phyloP scores from a whole-genome alignment of 1,140 invertebrate genomes.

The Pseudomyrmex concolor region DNA sequence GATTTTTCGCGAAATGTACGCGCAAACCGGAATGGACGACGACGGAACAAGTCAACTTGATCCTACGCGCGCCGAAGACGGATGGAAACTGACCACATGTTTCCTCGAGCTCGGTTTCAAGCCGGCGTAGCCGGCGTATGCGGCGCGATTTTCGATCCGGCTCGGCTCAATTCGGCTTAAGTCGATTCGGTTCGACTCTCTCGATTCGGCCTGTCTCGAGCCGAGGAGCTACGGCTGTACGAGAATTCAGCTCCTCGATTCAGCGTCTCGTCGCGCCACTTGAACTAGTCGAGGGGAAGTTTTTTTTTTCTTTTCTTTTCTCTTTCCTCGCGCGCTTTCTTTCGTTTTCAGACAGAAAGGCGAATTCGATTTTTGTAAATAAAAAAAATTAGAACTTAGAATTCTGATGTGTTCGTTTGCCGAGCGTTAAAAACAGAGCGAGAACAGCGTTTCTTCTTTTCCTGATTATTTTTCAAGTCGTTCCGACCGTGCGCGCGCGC shows the following conservation, averaged over 20 bases:
- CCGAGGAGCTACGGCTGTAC: too few relatives aligned
- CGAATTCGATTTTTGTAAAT: too few relatives aligned
- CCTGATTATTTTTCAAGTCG: too few relatives aligned
- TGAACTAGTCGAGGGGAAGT: not conserved
- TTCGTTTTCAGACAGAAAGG: too few relatives aligned
- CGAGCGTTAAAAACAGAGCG: too few relatives aligned
- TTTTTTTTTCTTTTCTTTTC: not conserved
- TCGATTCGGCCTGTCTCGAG: not conserved
- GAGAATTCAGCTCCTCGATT: constrained; percentile 2
- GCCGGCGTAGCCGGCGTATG: constrained; percentile 20
- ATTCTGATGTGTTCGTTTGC: too few relatives aligned
- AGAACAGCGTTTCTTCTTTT: too few relatives aligned
- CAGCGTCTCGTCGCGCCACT: not conserved
- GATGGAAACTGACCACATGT: constrained; percentile 51
- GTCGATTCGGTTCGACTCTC: not conserved
- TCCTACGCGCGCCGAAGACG: constrained; percentile 32
- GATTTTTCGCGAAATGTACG: constrained; percentile 1
- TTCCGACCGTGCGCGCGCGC: too few relatives aligned
- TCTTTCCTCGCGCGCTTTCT: too few relatives aligned
- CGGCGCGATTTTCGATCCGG: not conserved
- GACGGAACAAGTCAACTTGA: not conserved
- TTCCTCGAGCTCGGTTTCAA: not conserved
- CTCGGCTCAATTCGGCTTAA: not conserved
- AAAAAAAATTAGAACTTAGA: too few relatives aligned
- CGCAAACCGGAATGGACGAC: not conserved